Percentiles rank a stretch among this genome's conserved stretches.
phyloP scores from a whole-genome alignment of 2,888 invertebrate species.

The Cosmorhoe ocellata region DNA sequence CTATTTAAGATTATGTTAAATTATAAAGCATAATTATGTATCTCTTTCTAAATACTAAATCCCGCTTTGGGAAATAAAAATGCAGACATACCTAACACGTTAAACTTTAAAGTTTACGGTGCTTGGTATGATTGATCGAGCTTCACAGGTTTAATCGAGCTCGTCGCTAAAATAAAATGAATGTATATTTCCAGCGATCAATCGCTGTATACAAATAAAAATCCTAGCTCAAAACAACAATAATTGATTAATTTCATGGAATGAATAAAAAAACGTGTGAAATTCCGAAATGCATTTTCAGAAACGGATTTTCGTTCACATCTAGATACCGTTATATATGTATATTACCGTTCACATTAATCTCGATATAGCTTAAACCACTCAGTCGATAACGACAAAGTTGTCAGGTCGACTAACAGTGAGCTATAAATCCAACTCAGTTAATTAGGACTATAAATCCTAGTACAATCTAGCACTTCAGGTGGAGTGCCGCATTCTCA shows the following conservation, averaged over 20 bases:
- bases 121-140: conserved; percentile 5
- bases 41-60: no score
- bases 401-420: conserved; percentile 41
- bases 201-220: conserved; percentile 45
- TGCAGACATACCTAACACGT: no score
- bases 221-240: no score
- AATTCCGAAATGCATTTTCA: no score
- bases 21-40: no score
- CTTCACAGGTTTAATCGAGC: conserved; percentile 34
- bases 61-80: no score
- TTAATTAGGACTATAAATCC: conserved; percentile 54
- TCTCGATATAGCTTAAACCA: conserved; percentile 20
- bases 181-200: conserved; percentile 44
- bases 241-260: no score
- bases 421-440: conserved; percentile 46
- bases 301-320: background rate
- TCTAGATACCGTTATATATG: background rate
- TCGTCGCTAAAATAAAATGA: conserved; percentile 45
- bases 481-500: conserved; percentile 44
- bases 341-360: conserved; percentile 16
- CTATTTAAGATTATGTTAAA: no score
- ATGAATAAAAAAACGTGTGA: no score
- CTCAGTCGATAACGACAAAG: conserved; percentile 39
- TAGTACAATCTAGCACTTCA: conserved; percentile 37
- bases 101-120: no score